Conservation (phyloP, 2,888 invertebrate species). For the Germaria angustata region DNA sequence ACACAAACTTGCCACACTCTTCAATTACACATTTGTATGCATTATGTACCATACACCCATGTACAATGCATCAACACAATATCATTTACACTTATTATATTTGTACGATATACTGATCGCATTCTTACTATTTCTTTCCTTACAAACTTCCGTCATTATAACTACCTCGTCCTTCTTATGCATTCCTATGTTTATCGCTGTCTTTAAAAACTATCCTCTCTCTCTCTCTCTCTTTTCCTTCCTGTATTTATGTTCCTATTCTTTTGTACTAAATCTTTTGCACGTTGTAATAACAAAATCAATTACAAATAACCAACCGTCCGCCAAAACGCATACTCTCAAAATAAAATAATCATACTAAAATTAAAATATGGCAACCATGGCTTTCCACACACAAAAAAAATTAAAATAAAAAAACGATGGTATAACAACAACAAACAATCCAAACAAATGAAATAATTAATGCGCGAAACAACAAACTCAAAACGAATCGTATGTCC, state of each 20-base stretch:
- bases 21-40: conserved; percentile 21
- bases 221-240: conserved; percentile 23
- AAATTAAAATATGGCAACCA: conserved; percentile 53
- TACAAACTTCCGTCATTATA: not conserved
- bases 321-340: conserved; percentile 17
- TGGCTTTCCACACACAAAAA: conserved; percentile 12
- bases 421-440: conserved; percentile 17
- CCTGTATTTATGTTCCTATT: not conserved
- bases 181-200: not conserved
- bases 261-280: conserved; percentile 40
- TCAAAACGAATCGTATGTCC: conserved; percentile 16
- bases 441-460: conserved; percentile 55
- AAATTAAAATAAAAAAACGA: conserved; percentile 10
- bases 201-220: conserved; percentile 30
- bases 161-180: conserved; percentile 7
- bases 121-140: not conserved
- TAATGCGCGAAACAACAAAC: conserved; percentile 40
- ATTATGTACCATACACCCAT: conserved; percentile 20
- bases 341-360: conserved; percentile 9
- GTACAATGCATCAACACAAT: conserved; percentile 36
- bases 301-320: conserved; percentile 20
- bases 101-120: conserved; percentile 44
- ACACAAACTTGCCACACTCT: conserved; percentile 36
- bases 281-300: conserved; percentile 47
- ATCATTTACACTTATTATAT: conserved; percentile 47